phyloP scores from a whole-genome alignment of 2,797 vertebrate species.

The Cichlasoma orientale region DNA sequence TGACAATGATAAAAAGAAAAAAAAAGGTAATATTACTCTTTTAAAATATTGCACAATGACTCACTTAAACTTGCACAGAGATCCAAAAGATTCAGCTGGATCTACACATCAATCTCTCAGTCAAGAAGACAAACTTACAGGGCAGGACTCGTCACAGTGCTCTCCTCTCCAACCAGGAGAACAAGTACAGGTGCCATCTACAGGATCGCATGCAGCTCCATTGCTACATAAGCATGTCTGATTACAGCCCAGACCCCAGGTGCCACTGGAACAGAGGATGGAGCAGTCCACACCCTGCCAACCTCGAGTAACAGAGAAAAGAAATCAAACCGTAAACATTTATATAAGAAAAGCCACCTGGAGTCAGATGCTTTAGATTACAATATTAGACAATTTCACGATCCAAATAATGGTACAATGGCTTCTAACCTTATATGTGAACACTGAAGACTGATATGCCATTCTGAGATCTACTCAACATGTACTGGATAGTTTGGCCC shows the following conservation, averaged over 20 bases:
- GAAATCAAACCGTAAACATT: constrained; percentile 5
- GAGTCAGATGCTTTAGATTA: background rate
- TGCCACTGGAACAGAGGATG: constrained; percentile 90
- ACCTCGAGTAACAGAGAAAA: constrained; percentile 74
- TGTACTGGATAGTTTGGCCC: background rate
- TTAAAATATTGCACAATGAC: background rate
- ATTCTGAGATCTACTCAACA: background rate
- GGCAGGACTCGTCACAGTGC: constrained; percentile 88
- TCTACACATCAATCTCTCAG: background rate
- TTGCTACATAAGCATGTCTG: constrained; percentile 89
- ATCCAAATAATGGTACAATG: background rate
- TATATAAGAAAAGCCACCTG: background rate
- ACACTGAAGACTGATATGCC: background rate
- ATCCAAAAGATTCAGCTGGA: background rate
- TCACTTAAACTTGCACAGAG: background rate
- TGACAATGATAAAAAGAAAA: constrained; percentile 54
- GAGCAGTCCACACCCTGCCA: constrained; percentile 96
- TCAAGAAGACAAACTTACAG: constrained; percentile 80
- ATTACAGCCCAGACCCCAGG: constrained; percentile 92
- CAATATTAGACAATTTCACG: background rate
- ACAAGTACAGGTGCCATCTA: constrained; percentile 90
- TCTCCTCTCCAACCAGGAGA: constrained; percentile 92
- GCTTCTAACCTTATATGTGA: background rate
- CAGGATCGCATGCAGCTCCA: constrained; percentile 88
- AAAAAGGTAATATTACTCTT: background rate